Evolutionary conservation across 2,797 vertebrate genomes (phyloP).

Genomic region (Poeciliopsis presidionis): DNA sequence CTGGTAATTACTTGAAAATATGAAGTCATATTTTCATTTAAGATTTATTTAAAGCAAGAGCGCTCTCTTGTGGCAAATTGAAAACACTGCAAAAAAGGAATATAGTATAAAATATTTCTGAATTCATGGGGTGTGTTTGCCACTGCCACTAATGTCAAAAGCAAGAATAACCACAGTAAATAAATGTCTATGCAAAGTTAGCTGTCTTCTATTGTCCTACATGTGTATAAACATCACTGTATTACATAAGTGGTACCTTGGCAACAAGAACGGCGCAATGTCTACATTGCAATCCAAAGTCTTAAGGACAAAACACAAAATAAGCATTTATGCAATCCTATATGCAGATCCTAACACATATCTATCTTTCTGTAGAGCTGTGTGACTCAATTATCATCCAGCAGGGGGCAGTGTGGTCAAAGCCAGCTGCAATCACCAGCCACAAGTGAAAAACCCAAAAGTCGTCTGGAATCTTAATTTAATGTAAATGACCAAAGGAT

Average conservation of each 20-base stretch:
- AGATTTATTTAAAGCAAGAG: slow-evolving; percentile 9
- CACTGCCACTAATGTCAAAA: neutral
- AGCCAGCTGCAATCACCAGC: neutral
- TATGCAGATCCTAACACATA: neutral
- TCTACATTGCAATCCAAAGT: neutral
- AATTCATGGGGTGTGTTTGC: neutral
- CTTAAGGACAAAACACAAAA: neutral
- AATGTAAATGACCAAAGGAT: neutral
- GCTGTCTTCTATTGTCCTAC: neutral
- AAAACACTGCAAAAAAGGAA: neutral
- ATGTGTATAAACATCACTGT: neutral
- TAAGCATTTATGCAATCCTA: neutral
- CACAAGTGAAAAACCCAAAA: neutral
- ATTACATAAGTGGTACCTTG: neutral
- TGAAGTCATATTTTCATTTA: neutral
- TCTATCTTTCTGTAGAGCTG: neutral
- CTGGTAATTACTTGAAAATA: neutral
- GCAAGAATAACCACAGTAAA: neutral
- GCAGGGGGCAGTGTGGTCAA: slow-evolving; percentile 53
- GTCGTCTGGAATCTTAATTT: neutral
- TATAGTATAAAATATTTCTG: neutral
- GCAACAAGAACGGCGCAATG: neutral
- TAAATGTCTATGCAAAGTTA: neutral
- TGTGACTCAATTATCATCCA: slow-evolving; percentile 31
- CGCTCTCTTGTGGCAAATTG: slow-evolving; percentile 55